These are phyloP conservation scores for Drosophila planitibia DNA, from an alignment of 2,888 invertebrate species.

Conservation along the genomic window DNA sequence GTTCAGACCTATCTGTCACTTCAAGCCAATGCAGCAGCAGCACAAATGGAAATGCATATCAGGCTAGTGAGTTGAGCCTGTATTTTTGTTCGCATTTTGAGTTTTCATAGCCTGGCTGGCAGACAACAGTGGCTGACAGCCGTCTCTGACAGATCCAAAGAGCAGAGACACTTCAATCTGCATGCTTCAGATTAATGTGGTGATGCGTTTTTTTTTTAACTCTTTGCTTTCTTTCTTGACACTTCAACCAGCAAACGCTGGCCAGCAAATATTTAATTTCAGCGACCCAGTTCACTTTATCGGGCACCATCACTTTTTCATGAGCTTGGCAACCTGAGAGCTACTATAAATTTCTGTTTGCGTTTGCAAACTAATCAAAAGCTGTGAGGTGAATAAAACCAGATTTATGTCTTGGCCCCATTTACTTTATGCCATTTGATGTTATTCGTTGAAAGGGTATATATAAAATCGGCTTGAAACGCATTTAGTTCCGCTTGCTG, in stretches of 20 bases:
- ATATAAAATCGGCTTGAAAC: not conserved
- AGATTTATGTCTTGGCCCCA: not conserved
- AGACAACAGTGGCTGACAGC: constrained; percentile 10
- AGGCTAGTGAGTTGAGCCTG: constrained; percentile 20
- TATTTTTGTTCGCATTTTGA: not conserved
- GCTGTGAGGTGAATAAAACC: not conserved
- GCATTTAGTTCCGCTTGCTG: constrained; percentile 16
- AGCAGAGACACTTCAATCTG: constrained; percentile 72
- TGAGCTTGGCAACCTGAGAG: constrained; percentile 12
- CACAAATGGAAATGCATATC: constrained; percentile 20
- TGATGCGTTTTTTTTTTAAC: constrained; percentile 54
- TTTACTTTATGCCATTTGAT: not conserved
- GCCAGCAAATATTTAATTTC: constrained; percentile 73
- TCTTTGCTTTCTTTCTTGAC: constrained; percentile 47
- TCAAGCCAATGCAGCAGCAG: constrained; percentile 4
- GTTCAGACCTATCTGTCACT: not conserved
- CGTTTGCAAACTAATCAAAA: not conserved
- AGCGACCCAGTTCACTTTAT: constrained; percentile 22
- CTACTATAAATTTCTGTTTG: constrained; percentile 1
- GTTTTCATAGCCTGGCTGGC: constrained; percentile 7
- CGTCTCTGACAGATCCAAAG: constrained; percentile 17
- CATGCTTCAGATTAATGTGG: constrained; percentile 76
- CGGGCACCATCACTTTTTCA: constrained; percentile 20
- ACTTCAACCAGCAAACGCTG: constrained; percentile 29
- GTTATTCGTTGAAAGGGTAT: constrained; percentile 6